Evolutionary conservation across 2,797 vertebrate genomes (phyloP).

Genomic region (Prionace glauca): DNA sequence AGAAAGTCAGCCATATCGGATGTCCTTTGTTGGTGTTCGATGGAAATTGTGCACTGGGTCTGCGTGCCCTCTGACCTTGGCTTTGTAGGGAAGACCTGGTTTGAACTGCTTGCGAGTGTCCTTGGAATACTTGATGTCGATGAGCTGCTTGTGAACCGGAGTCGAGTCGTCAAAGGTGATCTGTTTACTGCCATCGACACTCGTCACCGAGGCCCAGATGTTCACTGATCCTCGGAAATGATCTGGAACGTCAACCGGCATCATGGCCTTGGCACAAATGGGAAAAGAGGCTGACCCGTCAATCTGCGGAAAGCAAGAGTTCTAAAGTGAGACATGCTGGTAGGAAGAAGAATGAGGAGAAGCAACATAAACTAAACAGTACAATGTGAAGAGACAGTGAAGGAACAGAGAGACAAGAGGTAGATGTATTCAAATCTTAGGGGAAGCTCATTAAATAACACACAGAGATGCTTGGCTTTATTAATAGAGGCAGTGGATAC

Average conservation of each 20-base stretch:
- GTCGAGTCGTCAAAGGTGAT: constrained; percentile 82
- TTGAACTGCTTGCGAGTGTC: constrained; percentile 91
- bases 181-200: constrained; percentile 73
- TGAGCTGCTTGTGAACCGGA: constrained; percentile 82
- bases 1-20: neutral
- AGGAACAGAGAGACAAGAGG: no score
- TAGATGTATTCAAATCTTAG: neutral
- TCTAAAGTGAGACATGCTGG: neutral
- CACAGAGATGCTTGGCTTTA: neutral
- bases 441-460: neutral
- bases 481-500: neutral
- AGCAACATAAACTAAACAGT: neutral
- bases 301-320: constrained; percentile 56
- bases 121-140: constrained; percentile 83
- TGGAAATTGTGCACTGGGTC: neutral
- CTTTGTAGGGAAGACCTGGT: constrained; percentile 82
- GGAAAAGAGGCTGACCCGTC: constrained; percentile 74
- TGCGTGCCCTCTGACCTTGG: constrained; percentile 65
- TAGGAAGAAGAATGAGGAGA: neutral
- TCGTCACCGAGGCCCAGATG: constrained; percentile 78
- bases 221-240: constrained; percentile 81
- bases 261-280: constrained; percentile 82
- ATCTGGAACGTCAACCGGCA: constrained; percentile 79
- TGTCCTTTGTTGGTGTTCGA: neutral
- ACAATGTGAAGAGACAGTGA: no score